These are phyloP conservation scores for Spea multiplicata DNA, from an alignment of 2,113 vertebrate species.

Conservation along the genomic window DNA sequence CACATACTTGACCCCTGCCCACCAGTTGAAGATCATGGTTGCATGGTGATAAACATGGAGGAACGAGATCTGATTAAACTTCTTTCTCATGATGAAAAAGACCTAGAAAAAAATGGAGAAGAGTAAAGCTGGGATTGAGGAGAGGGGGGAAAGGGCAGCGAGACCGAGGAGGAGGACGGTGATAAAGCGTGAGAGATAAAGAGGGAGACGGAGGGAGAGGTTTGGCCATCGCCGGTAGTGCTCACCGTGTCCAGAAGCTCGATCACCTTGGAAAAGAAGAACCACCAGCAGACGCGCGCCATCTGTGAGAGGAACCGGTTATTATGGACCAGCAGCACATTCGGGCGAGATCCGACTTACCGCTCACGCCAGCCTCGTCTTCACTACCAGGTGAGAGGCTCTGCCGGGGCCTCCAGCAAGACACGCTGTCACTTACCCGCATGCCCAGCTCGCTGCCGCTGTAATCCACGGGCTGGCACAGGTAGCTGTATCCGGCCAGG, in stretches of 20 bases:
- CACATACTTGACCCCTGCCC: slow-evolving; percentile 73
- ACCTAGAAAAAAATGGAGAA: slow-evolving; percentile 57
- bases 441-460: slow-evolving; percentile 57
- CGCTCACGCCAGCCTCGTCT: too few species aligned
- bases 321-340: too few species aligned
- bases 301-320: slow-evolving; percentile 67
- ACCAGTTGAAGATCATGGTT: slow-evolving; percentile 79
- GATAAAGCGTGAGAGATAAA: not conserved
- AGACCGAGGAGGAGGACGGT: not conserved
- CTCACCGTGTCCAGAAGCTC: slow-evolving; percentile 68
- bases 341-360: too few species aligned
- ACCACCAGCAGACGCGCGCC: slow-evolving; percentile 76
- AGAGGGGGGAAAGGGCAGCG: not conserved
- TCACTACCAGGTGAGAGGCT: too few species aligned
- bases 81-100: slow-evolving; percentile 79
- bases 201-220: not conserved
- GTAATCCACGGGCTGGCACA: slow-evolving; percentile 68
- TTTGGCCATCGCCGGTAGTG: too few species aligned
- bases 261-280: slow-evolving; percentile 72
- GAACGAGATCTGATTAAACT: slow-evolving; percentile 75
- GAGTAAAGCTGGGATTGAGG: not conserved
- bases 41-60: slow-evolving; percentile 78
- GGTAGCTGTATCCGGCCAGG: slow-evolving; percentile 66
- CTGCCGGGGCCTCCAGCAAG: not conserved
- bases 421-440: slow-evolving; percentile 52